Conservation (phyloP, 1,140 invertebrate species). For the Formica exsecta region DNA sequence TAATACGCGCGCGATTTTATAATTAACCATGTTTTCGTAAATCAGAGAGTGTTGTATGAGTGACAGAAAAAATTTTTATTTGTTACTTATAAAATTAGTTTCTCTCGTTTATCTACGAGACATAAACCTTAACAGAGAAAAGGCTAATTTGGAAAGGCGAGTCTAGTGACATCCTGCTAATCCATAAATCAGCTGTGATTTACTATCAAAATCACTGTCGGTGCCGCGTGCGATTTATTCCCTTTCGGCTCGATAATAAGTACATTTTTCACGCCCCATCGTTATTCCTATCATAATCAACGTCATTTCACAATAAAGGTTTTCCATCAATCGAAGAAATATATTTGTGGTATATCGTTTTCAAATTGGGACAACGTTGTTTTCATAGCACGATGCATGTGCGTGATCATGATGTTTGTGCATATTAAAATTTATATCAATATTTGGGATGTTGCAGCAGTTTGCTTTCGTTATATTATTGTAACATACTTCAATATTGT, state of each 20-base stretch:
- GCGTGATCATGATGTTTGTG: neutral
- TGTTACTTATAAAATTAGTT: neutral
- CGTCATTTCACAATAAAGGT: neutral
- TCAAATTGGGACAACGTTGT: neutral
- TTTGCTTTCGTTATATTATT: conserved; percentile 26
- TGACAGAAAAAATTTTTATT: too few relatives aligned
- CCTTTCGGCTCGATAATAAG: neutral
- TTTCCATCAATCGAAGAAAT: neutral
- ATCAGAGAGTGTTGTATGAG: too few relatives aligned
- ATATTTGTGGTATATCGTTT: neutral
- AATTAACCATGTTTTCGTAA: too few relatives aligned
- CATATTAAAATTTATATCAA: neutral
- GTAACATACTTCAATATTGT: conserved; percentile 38
- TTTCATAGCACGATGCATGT: neutral
- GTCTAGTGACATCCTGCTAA: conserved; percentile 20
- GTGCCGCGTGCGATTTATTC: conserved; percentile 12
- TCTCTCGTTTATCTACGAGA: neutral
- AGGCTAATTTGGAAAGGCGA: neutral
- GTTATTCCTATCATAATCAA: neutral
- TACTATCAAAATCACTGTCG: conserved; percentile 1
- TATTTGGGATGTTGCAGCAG: neutral
- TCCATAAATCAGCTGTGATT: conserved; percentile 36
- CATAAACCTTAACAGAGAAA: neutral
- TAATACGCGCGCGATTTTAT: too few relatives aligned
- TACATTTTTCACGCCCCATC: conserved; percentile 12